Base-by-base conservation (phyloP, 2,888 invertebrate genomes). In the Macaria notata region DNA sequence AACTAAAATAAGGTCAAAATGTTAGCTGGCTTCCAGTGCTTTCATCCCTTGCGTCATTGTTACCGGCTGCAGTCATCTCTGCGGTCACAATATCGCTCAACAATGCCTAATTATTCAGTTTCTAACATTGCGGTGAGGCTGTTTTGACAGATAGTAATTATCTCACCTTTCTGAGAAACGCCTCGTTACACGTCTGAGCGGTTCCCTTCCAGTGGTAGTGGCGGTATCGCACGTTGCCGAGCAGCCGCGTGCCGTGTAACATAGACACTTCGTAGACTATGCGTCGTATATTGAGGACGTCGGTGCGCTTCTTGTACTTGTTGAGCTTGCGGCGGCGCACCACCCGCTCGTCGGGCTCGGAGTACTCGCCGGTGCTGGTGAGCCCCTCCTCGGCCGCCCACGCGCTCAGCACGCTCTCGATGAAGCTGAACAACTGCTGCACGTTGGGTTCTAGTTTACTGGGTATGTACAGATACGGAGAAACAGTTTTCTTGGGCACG, bases 151-250 rank as follows among this genome's bases (percentile, higher is more conserved):
- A 31, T 8, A 31, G 4, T 19, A 31, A 44, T 52, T 54, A 56
- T 67, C 89, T 91, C 91, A 97, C 97, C 96, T 97, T 97, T 87
- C 95, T 94, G 61, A 97, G 93, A 90, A 98, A 97, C 73, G 95
- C 92, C 84, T 97, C 96, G 81, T 97, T 97, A 92, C 97, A 98
- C 73, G 95, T 95, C 83, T 96, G 96, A 56, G 96, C 95, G 44
- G 96, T 95, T 63, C 96, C 94, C 75, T 96, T 95, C 94, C 96
- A 96, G 85, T 97, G 97, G 72, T 95, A 94, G 82, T 97, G 97
- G 47, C 95, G 93, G 81, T 93, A 95, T 65, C 95, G 90, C 48
- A 95, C 92, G 76, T 94, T 95, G 47, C 95, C 95, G 68, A 95
- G 86, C 68, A 94, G 92, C 62, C 93, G 91, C 4, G 94, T 93